These are phyloP conservation scores for Xenus cinereus DNA, from an alignment of 2,113 vertebrate species.

Conservation along the genomic window DNA sequence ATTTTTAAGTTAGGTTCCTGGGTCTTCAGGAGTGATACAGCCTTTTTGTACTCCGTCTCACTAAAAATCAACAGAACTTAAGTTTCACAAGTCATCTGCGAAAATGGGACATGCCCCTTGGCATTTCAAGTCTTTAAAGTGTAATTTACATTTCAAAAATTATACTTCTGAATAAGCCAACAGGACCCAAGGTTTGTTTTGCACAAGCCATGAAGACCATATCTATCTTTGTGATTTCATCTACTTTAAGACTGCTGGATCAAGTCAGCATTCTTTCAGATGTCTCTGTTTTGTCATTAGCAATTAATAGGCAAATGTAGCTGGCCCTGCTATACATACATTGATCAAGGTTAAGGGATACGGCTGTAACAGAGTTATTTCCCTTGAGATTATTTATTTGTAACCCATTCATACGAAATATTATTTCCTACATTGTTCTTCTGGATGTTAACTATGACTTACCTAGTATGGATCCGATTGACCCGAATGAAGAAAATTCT, in stretches of 20 bases:
- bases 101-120: neutral
- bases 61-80: neutral
- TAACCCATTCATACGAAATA: neutral
- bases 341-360: neutral
- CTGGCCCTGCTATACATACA: neutral
- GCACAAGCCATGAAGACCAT: neutral
- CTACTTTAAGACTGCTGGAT: neutral
- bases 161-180: neutral
- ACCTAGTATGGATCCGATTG: neutral
- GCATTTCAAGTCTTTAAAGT: neutral
- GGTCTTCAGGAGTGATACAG: neutral
- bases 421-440: neutral
- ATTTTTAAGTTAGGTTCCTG: neutral
- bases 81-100: neutral
- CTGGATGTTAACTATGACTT: neutral
- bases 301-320: neutral
- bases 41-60: neutral
- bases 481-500: neutral
- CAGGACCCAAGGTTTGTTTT: neutral
- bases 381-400: neutral
- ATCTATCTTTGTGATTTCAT: neutral
- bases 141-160: neutral
- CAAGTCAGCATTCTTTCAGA: neutral
- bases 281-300: neutral
- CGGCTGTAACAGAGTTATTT: neutral